Percentiles rank a stretch among this genome's conserved stretches.
These are phyloP conservation scores for Drosophila quinaria DNA, from an alignment of 2,888 invertebrate species.

Conservation along the genomic window DNA sequence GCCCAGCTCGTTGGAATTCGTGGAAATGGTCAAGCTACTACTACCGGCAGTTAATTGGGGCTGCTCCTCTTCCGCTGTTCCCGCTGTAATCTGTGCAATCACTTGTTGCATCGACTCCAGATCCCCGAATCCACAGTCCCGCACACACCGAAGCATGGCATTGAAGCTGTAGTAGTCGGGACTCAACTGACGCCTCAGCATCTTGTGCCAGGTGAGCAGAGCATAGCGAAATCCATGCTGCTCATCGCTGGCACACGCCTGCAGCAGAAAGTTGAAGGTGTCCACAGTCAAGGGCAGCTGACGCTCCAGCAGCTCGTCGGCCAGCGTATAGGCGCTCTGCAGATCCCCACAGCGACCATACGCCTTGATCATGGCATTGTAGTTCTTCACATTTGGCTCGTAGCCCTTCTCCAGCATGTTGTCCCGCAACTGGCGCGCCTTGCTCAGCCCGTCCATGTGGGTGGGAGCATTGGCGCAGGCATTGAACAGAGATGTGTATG, in stretches of 20 bases:
- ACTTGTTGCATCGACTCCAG: slow-evolving; percentile 87
- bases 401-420: slow-evolving; percentile 90
- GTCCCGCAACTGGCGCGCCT: slow-evolving; percentile 89
- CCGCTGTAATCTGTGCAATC: slow-evolving; percentile 83
- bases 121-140: slow-evolving; percentile 93
- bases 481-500: slow-evolving; percentile 95
- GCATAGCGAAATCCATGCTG: slow-evolving; percentile 89
- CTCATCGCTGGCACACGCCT: slow-evolving; percentile 93
- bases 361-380: slow-evolving; percentile 96
- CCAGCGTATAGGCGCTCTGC: slow-evolving; percentile 91
- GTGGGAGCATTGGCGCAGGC: slow-evolving; percentile 94
- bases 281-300: slow-evolving; percentile 88
- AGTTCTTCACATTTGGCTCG: slow-evolving; percentile 91
- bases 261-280: slow-evolving; percentile 92
- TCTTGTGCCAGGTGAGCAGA: slow-evolving; percentile 94
- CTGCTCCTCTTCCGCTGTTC: slow-evolving; percentile 16
- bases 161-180: slow-evolving; percentile 93
- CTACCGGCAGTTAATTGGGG: background rate
- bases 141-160: slow-evolving; percentile 91
- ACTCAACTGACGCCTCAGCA: slow-evolving; percentile 88
- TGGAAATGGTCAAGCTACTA: background rate
- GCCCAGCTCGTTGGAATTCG: background rate
- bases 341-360: slow-evolving; percentile 94
- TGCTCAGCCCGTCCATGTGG: slow-evolving; percentile 89
- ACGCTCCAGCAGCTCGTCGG: slow-evolving; percentile 93